Conservation (phyloP, 2,113 vertebrate species). For the Leptobrachium ailaonicum region DNA sequence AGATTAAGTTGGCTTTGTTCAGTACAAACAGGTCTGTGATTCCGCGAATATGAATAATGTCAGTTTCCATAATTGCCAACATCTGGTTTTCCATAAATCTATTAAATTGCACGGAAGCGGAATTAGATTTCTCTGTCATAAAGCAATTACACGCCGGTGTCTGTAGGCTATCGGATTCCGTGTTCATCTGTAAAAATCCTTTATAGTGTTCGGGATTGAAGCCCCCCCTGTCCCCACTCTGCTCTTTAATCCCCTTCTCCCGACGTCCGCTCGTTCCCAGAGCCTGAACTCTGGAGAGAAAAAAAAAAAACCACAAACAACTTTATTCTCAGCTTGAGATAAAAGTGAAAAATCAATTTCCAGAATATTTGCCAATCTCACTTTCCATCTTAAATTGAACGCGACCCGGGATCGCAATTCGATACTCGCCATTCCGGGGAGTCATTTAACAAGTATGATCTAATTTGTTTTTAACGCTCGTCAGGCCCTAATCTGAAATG, state of each 20-base stretch:
- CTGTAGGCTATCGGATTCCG: constrained; percentile 59
- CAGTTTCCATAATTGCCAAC: constrained; percentile 73
- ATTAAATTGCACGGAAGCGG: constrained; percentile 70
- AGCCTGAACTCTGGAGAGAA: not conserved
- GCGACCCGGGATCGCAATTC: not conserved
- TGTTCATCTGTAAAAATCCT: constrained; percentile 63
- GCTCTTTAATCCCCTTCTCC: not conserved
- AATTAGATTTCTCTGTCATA: constrained; percentile 69
- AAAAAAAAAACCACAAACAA: not conserved
- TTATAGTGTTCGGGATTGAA: constrained; percentile 52
- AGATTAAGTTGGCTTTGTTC: constrained; percentile 68
- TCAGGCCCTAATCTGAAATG: constrained; percentile 18
- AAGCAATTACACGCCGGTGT: constrained; percentile 70
- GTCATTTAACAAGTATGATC: constrained; percentile 2
- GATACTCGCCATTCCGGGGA: not conserved
- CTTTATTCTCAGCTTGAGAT: not conserved
- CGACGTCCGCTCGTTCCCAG: not conserved
- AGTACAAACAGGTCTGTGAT: constrained; percentile 67
- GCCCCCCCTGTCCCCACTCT: constrained; percentile 37
- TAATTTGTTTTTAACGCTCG: constrained; percentile 4
- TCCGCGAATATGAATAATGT: constrained; percentile 71
- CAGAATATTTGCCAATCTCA: constrained; percentile 25
- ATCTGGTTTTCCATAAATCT: constrained; percentile 79
- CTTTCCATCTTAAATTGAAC: not conserved
- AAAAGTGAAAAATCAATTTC: constrained; percentile 26